Conservation (phyloP, 2,113 vertebrate species). For the Eubucco bourcierii region DNA sequence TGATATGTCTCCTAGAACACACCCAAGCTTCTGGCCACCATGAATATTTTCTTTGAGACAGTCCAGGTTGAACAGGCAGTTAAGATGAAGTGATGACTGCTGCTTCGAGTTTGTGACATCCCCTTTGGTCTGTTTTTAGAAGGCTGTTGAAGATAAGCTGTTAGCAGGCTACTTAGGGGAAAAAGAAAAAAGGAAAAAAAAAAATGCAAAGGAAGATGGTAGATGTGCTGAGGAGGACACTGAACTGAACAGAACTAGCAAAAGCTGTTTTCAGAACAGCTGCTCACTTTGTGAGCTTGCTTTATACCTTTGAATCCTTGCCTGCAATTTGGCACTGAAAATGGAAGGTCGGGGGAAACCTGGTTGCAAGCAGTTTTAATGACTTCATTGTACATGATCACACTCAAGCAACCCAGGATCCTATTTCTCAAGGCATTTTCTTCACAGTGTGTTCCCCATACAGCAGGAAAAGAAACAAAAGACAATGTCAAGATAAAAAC, state of each 20-base stretch:
- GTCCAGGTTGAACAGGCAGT: conserved; percentile 7
- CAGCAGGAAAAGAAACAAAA: not conserved
- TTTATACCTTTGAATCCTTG: not conserved
- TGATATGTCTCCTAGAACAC: not conserved
- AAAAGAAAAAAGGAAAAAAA: not conserved
- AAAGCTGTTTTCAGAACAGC: not conserved
- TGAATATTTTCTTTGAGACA: not conserved
- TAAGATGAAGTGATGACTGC: conserved; percentile 20
- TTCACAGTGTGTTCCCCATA: not conserved
- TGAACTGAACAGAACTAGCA: not conserved
- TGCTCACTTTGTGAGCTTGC: not conserved
- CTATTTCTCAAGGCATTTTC: not conserved
- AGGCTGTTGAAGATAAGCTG: conserved; percentile 71
- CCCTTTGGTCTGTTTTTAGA: conserved; percentile 74
- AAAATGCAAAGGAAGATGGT: not conserved
- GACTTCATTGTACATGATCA: not conserved
- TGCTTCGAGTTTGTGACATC: conserved; percentile 30
- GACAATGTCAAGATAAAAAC: not conserved
- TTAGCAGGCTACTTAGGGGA: not conserved
- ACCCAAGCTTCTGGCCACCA: not conserved
- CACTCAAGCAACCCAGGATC: not conserved
- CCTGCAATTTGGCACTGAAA: not conserved
- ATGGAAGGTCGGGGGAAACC: not conserved
- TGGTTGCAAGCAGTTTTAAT: not conserved
- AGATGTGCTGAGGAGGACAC: not conserved